Evolutionary conservation across 2,797 vertebrate species (phyloP).

Genomic region (Sphenodon punctatus): DNA sequence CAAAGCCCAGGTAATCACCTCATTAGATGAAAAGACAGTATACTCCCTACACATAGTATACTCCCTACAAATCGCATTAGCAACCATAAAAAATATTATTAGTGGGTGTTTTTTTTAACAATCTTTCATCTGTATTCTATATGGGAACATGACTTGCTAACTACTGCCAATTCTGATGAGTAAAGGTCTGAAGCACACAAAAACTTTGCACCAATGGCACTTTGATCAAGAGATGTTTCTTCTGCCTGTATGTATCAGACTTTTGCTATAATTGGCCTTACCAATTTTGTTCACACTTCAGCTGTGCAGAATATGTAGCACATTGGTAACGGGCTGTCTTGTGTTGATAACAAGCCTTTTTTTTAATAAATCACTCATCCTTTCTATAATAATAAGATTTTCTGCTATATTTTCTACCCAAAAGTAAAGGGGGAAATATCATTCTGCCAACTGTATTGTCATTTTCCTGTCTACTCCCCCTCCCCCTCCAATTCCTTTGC

Average conservation of each 20-base stretch:
- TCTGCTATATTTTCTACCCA: constrained; percentile 57
- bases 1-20: constrained; percentile 16
- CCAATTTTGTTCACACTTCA: constrained; percentile 65
- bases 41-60: constrained; percentile 17
- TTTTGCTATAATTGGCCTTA: constrained; percentile 64
- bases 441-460: constrained; percentile 48
- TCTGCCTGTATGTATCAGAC: constrained; percentile 53
- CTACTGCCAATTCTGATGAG: constrained; percentile 53
- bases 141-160: constrained; percentile 12
- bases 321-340: constrained; percentile 66
- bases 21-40: constrained; percentile 1
- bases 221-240: constrained; percentile 66
- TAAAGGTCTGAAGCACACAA: constrained; percentile 52
- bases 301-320: constrained; percentile 56
- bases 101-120: neutral
- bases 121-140: constrained; percentile 52
- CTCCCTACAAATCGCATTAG: constrained; percentile 27
- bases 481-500: neutral
- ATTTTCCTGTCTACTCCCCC: constrained; percentile 38
- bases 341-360: constrained; percentile 69
- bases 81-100: constrained; percentile 34
- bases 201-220: constrained; percentile 47
- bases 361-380: constrained; percentile 71
- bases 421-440: constrained; percentile 42
- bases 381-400: constrained; percentile 62